These are phyloP conservation scores for Penaeus indicus DNA, from an alignment of 1,140 invertebrate genomes.

Conservation along the genomic window DNA sequence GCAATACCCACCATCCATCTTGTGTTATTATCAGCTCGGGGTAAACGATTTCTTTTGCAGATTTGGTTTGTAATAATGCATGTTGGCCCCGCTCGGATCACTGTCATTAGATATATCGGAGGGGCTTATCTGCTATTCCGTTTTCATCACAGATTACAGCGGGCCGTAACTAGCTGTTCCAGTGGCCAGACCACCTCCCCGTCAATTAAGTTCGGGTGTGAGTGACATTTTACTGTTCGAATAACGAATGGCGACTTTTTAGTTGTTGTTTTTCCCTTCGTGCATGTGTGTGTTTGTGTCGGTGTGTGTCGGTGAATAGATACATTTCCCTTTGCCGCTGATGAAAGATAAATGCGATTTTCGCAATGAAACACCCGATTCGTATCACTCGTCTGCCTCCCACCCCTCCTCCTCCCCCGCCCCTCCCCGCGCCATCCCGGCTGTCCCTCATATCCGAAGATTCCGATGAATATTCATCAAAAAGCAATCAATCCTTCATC, in stretches of 20 bases:
- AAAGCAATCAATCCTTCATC: conserved; percentile 46
- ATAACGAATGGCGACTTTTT: conserved; percentile 52
- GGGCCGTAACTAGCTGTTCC: conserved; percentile 36
- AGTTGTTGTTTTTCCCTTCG: background rate
- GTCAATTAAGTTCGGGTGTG: conserved; percentile 55
- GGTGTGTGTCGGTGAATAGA: no score
- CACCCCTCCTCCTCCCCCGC: no score
- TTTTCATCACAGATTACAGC: conserved; percentile 54
- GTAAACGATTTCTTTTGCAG: conserved; percentile 61
- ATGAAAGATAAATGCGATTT: no score
- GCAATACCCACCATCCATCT: conserved; percentile 39
- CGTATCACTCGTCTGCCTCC: no score
- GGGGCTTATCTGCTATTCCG: conserved; percentile 50
- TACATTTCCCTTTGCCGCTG: no score
- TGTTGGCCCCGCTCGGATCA: conserved; percentile 47
- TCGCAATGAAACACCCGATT: no score
- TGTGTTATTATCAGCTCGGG: conserved; percentile 47
- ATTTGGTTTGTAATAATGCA: conserved; percentile 57
- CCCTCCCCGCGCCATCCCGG: no score
- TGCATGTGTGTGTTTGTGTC: no score
- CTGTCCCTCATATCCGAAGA: background rate
- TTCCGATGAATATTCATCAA: conserved; percentile 31
- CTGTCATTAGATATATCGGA: conserved; percentile 61
- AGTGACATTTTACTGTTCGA: conserved; percentile 55
- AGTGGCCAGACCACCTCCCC: conserved; percentile 24